Base-by-base conservation (phyloP, 1,140 invertebrate species). In the Stratiolaelaps scimitus region DNA sequence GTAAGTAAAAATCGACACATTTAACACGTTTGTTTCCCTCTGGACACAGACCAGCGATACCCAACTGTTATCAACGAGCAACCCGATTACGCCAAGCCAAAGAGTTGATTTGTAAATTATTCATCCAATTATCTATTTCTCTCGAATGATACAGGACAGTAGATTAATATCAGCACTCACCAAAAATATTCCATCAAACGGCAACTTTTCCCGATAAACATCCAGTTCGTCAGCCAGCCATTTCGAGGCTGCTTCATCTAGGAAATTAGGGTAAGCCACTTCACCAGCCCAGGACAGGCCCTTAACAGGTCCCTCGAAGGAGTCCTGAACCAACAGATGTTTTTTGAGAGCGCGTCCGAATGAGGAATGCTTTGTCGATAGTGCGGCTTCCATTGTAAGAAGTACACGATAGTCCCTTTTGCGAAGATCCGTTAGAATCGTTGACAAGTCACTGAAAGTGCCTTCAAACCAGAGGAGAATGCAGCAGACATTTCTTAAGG, bases 191-290 rank as follows among this genome's bases (percentile, higher is more conserved):
- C 53, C 53, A 26, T 60, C 53, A 34, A 60, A 60, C 1, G 53
- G 15, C 53, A 60, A 26, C 23, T 60, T 60, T 34, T 15, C 34
- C 10, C 53, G 26, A 23, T 60, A 60, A 60, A 60, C 53, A 15
- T n/a, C 53, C n/a, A 60, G n/a, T 60, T 60, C 53, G 53, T 60
- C 53, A 29, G 53, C 53, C 15, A 60, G 53, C 53, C 53, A 60
- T 34, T 60, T 60, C 23, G 26, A 60, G 5, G 53, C 26, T 17
- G 53, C 53, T 34, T 60, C 53, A 60, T 60, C 34, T 34, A 60
- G 26, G 23, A 60, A 60, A 23, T 60, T 34, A 34, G 53, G 53
- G 10, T 60, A 60, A 29, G 26, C 53, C 53, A 60, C 53, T 26
- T 60, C 53, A 5, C 53, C 53, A 5, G 53, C 53, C 53, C 53